Percentiles rank a stretch among this genome's conserved stretches.
Evolutionary conservation across 2,113 vertebrate genomes (phyloP).

Genomic region (Macrotus californicus): DNA sequence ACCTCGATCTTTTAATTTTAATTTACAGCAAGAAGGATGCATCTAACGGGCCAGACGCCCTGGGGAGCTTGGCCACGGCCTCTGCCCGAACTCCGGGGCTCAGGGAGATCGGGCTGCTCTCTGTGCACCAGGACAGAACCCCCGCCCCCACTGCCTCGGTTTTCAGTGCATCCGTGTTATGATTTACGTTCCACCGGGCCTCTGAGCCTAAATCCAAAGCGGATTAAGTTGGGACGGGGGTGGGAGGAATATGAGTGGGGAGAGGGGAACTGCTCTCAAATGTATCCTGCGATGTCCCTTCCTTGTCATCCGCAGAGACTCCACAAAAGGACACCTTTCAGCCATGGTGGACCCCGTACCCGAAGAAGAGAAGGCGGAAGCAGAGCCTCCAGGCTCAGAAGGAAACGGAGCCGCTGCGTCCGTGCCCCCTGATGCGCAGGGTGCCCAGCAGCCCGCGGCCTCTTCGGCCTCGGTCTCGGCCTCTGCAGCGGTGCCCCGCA

Average conservation of each 20-base stretch:
- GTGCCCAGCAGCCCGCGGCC: slow-evolving; percentile 51
- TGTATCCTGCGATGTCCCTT: neutral
- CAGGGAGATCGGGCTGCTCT: neutral
- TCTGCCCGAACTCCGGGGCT: neutral
- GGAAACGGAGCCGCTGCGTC: slow-evolving; percentile 39
- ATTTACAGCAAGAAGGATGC: neutral
- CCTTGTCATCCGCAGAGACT: slow-evolving; percentile 41
- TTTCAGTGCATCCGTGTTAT: slow-evolving; percentile 24
- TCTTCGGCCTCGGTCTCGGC: slow-evolving; percentile 60
- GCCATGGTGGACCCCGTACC: slow-evolving; percentile 76
- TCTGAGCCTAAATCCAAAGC: slow-evolving; percentile 41
- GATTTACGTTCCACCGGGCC: slow-evolving; percentile 32
- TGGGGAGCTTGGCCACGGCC: neutral
- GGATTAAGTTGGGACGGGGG: slow-evolving; percentile 37
- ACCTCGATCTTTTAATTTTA: slow-evolving; percentile 21
- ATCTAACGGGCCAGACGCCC: neutral
- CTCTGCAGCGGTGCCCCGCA: slow-evolving; percentile 40
- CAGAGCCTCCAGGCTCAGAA: neutral
- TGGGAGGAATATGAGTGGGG: neutral
- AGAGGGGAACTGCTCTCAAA: neutral
- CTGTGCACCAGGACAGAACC: neutral
- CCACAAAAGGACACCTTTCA: slow-evolving; percentile 32
- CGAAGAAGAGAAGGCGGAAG: slow-evolving; percentile 62
- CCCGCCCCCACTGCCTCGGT: neutral
- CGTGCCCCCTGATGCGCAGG: slow-evolving; percentile 47